Conservation (phyloP, 2,113 vertebrate genomes). For the Oncorhynchus keta region DNA sequence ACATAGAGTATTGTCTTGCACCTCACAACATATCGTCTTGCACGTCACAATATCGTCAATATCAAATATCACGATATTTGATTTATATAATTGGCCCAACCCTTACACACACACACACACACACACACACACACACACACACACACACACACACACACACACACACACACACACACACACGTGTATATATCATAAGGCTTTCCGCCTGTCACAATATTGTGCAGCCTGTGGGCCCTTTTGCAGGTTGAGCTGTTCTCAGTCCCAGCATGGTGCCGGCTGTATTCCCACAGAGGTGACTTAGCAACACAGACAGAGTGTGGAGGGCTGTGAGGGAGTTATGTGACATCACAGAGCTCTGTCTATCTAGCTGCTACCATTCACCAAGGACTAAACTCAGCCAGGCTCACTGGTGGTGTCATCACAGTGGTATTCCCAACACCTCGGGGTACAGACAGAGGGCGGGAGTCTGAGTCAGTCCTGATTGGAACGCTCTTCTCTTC, state of each 20-base stretch:
- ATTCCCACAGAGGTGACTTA: conserved; percentile 17
- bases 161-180: neutral
- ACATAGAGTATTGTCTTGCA: no score
- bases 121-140: no score
- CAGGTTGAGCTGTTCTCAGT: neutral
- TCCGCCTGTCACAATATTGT: neutral
- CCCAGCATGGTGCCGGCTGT: conserved; percentile 1
- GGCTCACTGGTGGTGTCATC: neutral
- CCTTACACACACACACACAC: neutral
- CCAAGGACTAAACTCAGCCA: neutral
- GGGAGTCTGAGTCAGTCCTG: no score
- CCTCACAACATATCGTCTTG: no score
- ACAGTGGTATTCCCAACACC: neutral
- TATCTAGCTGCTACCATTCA: neutral
- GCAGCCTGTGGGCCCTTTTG: conserved; percentile 6
- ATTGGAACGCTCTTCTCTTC: no score
- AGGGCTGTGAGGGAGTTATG: neutral
- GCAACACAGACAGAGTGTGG: conserved; percentile 12
- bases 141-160: no score
- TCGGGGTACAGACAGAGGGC: neutral
- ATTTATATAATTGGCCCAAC: no score
- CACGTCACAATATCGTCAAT: no score
- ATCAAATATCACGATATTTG: no score
- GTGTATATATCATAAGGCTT: neutral
- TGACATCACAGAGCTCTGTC: conserved; percentile 1